Percentiles rank a stretch among this genome's conserved stretches.
phyloP scores from a whole-genome alignment of 2,797 vertebrate genomes.

The Galagoides demidoff region DNA sequence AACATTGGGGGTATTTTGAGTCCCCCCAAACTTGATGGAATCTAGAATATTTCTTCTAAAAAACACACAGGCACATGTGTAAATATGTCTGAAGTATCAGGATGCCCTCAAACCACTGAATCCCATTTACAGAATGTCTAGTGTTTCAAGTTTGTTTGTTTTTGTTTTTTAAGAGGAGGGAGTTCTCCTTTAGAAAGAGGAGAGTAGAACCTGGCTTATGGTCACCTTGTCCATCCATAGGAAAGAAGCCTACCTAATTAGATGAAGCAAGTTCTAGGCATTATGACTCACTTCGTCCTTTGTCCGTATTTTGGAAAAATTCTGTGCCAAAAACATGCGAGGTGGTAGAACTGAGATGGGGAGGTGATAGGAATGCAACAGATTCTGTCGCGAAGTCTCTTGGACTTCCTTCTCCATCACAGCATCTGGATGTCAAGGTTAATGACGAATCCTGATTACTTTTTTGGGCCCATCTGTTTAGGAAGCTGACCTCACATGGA shows the following conservation, averaged over 20 bases:
- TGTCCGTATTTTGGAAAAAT: not conserved
- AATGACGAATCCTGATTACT: slow-evolving; percentile 72
- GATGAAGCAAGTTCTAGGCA: not conserved
- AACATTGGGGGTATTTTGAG: not conserved
- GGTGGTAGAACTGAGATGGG: not conserved
- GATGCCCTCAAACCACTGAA: not conserved
- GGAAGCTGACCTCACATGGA: slow-evolving; percentile 28
- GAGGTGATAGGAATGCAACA: not conserved
- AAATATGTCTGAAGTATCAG: not conserved
- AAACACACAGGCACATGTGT: not conserved
- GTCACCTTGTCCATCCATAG: not conserved
- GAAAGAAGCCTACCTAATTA: not conserved
- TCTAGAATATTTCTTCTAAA: not conserved
- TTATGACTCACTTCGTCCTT: not conserved
- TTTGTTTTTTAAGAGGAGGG: too few relatives aligned
- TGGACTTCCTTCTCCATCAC: slow-evolving; percentile 40
- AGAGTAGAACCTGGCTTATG: not conserved
- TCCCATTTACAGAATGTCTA: not conserved
- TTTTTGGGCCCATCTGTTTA: slow-evolving; percentile 75
- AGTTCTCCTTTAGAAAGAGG: not conserved
- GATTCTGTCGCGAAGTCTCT: slow-evolving; percentile 31
- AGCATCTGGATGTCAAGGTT: slow-evolving; percentile 67
- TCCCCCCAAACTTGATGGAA: not conserved
- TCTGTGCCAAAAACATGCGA: not conserved
- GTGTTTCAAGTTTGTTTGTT: not conserved